These are phyloP conservation scores for Zoanthus sociatus DNA, from an alignment of 92 coral and sea anemone species.

Conservation along the genomic window DNA sequence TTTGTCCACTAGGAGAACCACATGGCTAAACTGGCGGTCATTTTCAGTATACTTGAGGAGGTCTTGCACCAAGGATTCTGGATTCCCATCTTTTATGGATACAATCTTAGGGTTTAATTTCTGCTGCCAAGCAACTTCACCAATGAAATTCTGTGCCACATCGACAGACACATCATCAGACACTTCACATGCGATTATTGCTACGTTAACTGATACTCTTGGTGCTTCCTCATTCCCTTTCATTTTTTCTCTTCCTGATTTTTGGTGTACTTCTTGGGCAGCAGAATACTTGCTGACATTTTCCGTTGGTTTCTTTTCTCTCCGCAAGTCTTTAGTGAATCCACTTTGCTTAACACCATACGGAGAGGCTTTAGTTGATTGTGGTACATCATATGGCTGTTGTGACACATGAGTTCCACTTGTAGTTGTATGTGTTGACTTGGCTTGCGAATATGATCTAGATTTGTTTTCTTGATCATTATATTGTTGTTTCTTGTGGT, in stretches of 20 bases:
- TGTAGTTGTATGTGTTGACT: not conserved
- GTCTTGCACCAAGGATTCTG: not conserved
- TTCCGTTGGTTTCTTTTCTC: too few relatives aligned
- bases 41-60: not conserved
- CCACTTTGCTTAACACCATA: too few relatives aligned
- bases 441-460: not conserved
- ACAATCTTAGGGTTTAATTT: not conserved
- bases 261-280: not conserved
- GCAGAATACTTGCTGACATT: too few relatives aligned
- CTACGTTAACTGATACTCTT: slow-evolving; percentile 13
- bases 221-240: not conserved
- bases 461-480: not conserved
- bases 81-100: not conserved
- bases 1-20: slow-evolving; percentile 8
- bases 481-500: not conserved
- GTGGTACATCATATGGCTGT: not conserved
- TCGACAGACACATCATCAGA: not conserved
- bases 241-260: not conserved
- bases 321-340: too few relatives aligned
- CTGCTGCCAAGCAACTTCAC: not conserved
- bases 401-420: not conserved
- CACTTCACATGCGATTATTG: slow-evolving; percentile 19
- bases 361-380: not conserved
- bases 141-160: not conserved
- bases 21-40: not conserved